phyloP scores from a whole-genome alignment of 2,888 invertebrate species.

The Rotaria sp. region DNA sequence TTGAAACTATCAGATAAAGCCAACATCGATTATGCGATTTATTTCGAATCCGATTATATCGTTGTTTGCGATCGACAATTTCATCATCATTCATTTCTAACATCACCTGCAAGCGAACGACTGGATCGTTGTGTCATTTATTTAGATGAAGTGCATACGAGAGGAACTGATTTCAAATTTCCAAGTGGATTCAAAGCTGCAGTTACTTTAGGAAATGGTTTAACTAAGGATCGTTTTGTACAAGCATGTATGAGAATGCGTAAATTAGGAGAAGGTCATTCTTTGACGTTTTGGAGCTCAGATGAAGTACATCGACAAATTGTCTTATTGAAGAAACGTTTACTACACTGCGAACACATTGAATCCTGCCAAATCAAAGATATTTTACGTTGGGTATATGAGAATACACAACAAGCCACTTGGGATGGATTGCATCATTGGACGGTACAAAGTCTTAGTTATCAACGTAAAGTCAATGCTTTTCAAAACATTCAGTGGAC shows the following conservation, averaged over 20 bases:
- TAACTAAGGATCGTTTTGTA: not conserved
- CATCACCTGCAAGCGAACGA: not conserved
- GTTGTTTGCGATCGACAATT: not conserved
- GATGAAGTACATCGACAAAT: slow-evolving; percentile 5
- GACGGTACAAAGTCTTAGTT: not conserved
- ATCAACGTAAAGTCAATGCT: not conserved
- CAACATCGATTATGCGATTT: not conserved
- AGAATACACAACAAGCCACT: not conserved
- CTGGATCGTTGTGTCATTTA: not conserved
- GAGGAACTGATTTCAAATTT: not conserved
- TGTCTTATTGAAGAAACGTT: not conserved
- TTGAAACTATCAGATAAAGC: not conserved
- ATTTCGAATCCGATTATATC: not conserved
- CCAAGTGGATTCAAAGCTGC: not conserved
- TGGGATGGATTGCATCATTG: slow-evolving; percentile 16
- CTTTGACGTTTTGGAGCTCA: not conserved
- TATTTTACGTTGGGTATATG: not conserved
- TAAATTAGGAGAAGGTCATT: not conserved
- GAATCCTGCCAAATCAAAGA: not conserved
- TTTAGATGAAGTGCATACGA: not conserved
- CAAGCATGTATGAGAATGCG: slow-evolving; percentile 1
- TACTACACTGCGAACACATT: not conserved
- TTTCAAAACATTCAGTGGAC: not conserved
- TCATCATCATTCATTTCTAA: not conserved
- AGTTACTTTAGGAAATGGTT: not conserved